phyloP scores from a whole-genome alignment of 2,113 vertebrate species.

The Periophthalmus modestus region DNA sequence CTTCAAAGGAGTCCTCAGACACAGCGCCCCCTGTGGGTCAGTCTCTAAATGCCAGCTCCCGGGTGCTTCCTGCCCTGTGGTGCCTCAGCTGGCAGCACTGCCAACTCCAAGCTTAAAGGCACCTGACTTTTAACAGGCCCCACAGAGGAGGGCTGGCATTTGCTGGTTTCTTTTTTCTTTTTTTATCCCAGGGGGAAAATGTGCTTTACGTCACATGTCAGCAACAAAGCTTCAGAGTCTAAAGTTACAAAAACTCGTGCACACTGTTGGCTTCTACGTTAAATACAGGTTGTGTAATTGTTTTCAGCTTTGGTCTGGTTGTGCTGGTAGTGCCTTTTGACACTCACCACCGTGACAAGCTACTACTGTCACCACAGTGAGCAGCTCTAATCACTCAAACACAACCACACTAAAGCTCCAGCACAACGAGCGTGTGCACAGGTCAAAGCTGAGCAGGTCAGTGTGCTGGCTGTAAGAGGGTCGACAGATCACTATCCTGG shows the following conservation, averaged over 20 bases:
- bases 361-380: no score
- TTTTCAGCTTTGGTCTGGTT: background rate
- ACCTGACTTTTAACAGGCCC: slow-evolving; percentile 63
- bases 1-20: slow-evolving; percentile 36
- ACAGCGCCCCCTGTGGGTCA: slow-evolving; percentile 40
- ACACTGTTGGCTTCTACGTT: background rate
- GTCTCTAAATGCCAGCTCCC: slow-evolving; percentile 66
- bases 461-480: background rate
- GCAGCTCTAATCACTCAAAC: no score
- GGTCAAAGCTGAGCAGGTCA: background rate
- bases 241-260: background rate
- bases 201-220: slow-evolving; percentile 19
- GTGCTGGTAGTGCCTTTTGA: background rate
- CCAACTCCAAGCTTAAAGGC: slow-evolving; percentile 61
- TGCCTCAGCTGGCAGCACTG: slow-evolving; percentile 59
- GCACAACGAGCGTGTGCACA: background rate
- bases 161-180: slow-evolving; percentile 26
- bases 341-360: background rate
- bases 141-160: slow-evolving; percentile 64
- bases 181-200: slow-evolving; percentile 13
- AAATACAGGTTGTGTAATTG: background rate
- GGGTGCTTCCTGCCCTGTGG: slow-evolving; percentile 67
- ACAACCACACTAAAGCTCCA: background rate
- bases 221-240: slow-evolving; percentile 14
- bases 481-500: background rate